Evolutionary conservation across 2,797 vertebrate genomes (phyloP), one percentile per base, ranked within the genome.

Genomic region (Macrochelys suwanniensis): DNA sequence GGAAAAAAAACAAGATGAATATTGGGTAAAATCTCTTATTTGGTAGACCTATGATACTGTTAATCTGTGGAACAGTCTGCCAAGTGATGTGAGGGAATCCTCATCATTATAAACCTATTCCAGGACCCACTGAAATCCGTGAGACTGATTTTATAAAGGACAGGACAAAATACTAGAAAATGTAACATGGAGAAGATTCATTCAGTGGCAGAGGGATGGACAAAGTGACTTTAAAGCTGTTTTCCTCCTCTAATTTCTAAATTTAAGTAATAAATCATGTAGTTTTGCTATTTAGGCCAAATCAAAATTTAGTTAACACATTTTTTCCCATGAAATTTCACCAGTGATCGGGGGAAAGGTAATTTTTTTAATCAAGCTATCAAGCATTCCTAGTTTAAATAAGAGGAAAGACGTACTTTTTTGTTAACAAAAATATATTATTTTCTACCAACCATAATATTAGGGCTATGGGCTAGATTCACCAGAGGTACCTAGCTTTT

Each of bases 321-420:
- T 31, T 31, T 87, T 88, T 85, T 54, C 5, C 17, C 26, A 79
- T 23, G 5, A 89, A 6, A 1, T 25, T 83, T 79, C 54, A 76
- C 10, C 2, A 74, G 74, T 13, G 3, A 61, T 31, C 59, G 31
- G 11, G 4, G 3, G 17, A 26, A 84, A 81, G 3, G 50, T 0
- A 42, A 23, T 37, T 21, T n/a, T 80, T 23, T 28, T 11, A 1
- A 1, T 42, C 0, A 0, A 17, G 51, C 65, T 84, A 4, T 33
- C 6, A 61, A 88, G 68, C 8, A 1, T 7, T 61, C 28, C 31
- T 61, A 17, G 85, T 68, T 85, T 57, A 65, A 83, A 76, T 78
- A 15, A 80, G 19, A 21, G 23, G 0, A 87, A 31, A 26, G 42
- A 10, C 11, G 82, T 5, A 0, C 26, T 1, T 5, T 11, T 51